Conservation (phyloP, 2,888 invertebrate species). For the Orthosia incerta region DNA sequence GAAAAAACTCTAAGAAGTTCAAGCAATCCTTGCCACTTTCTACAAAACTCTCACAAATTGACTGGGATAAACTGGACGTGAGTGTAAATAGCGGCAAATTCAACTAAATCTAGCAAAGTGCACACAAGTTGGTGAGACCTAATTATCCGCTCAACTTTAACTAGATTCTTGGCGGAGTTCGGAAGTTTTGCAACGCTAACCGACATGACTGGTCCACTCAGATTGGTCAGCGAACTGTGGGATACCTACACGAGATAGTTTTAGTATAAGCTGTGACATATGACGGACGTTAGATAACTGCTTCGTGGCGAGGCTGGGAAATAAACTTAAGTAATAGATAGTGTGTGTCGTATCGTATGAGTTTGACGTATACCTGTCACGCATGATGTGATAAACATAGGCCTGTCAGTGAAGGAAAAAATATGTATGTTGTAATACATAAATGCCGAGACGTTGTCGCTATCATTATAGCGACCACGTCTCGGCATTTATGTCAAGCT, state of each 20-base stretch:
- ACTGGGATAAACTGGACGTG: background rate
- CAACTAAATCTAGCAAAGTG: constrained; percentile 26
- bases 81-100: constrained; percentile 23
- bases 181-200: constrained; percentile 44
- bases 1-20: background rate
- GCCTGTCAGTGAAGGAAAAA: too few species aligned
- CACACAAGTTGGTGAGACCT: constrained; percentile 19
- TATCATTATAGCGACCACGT: too few species aligned
- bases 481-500: too few species aligned
- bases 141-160: constrained; percentile 51
- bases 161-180: constrained; percentile 45
- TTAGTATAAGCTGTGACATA: constrained; percentile 9
- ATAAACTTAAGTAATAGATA: constrained; percentile 11
- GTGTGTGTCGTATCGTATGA: background rate
- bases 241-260: constrained; percentile 4
- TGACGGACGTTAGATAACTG: constrained; percentile 34
- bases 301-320: constrained; percentile 9
- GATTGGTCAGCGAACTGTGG: constrained; percentile 53
- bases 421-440: background rate
- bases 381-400: background rate
- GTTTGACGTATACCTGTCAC: background rate
- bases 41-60: background rate
- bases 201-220: constrained; percentile 20
- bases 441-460: too few species aligned
- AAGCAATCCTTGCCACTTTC: background rate